phyloP scores from a whole-genome alignment of 1,140 invertebrate species.

The Palaemon carinicauda region DNA sequence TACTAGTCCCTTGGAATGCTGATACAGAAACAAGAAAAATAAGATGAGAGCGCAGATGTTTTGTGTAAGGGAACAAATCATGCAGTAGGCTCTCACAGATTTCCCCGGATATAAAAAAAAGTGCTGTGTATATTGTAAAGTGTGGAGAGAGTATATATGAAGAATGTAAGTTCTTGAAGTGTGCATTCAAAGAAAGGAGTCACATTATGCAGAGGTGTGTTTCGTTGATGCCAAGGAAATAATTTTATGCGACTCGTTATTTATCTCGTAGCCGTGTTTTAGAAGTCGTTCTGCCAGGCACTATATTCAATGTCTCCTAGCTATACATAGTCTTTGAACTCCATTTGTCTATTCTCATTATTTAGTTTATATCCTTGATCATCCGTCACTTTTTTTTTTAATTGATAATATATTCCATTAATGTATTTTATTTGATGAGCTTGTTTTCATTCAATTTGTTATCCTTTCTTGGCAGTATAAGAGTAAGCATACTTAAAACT shows the following conservation, averaged over 20 bases:
- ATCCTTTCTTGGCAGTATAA: too few relatives aligned
- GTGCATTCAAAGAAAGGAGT: background rate
- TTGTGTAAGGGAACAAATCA: too few relatives aligned
- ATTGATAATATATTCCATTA: background rate
- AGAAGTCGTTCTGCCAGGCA: constrained; percentile 25
- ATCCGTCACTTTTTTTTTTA: background rate
- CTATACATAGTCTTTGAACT: background rate
- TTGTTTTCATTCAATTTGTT: too few relatives aligned
- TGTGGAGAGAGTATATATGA: too few relatives aligned
- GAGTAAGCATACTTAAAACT: too few relatives aligned
- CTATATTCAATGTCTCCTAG: constrained; percentile 19
- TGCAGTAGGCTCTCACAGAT: too few relatives aligned
- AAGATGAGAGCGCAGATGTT: too few relatives aligned
- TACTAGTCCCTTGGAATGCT: too few relatives aligned
- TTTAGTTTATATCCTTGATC: background rate
- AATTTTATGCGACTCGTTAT: background rate
- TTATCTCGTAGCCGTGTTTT: constrained; percentile 16
- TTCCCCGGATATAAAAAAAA: too few relatives aligned
- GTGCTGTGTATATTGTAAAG: too few relatives aligned
- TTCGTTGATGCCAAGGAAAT: background rate
- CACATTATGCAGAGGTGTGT: background rate
- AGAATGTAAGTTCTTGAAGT: background rate
- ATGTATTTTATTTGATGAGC: background rate
- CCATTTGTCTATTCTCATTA: too few relatives aligned
- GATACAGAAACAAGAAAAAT: too few relatives aligned